A percentile compares a stretch with the other conserved stretches of the same genome.
phyloP scores from a whole-genome alignment of 2,113 vertebrate species.

The Dolichotis patagonum region DNA sequence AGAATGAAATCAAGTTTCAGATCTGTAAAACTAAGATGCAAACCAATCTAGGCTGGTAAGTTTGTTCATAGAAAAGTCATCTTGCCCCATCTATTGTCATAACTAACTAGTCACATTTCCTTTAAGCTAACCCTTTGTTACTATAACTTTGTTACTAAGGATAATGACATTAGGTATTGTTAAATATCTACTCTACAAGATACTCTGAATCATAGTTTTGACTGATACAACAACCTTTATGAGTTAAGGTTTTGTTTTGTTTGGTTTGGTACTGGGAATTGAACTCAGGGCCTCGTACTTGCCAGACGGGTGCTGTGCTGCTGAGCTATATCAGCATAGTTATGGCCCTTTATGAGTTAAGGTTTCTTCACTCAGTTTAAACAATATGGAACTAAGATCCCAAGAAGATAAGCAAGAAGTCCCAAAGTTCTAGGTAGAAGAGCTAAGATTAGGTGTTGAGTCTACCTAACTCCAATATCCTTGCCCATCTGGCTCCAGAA shows the following conservation, averaged over 20 bases:
- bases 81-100: background rate
- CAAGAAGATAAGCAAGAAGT: background rate
- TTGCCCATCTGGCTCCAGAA: background rate
- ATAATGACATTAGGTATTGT: background rate
- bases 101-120: background rate
- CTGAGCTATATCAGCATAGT: no score
- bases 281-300: no score
- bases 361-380: background rate
- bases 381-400: background rate
- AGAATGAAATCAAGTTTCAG: constrained; percentile 38
- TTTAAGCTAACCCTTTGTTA: background rate
- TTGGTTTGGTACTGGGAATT: no score
- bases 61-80: background rate
- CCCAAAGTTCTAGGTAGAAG: background rate
- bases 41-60: background rate
- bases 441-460: background rate
- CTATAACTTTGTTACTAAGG: background rate
- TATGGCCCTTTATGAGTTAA: background rate
- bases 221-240: background rate
- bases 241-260: background rate
- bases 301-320: no score
- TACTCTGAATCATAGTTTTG: background rate
- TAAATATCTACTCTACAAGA: background rate
- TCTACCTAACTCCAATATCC: background rate
- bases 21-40: background rate